Percentiles rank a stretch among this genome's conserved stretches.
Evolutionary conservation across 2,888 invertebrate species (phyloP).

Genomic region (Chrysotoxum bicinctum): DNA sequence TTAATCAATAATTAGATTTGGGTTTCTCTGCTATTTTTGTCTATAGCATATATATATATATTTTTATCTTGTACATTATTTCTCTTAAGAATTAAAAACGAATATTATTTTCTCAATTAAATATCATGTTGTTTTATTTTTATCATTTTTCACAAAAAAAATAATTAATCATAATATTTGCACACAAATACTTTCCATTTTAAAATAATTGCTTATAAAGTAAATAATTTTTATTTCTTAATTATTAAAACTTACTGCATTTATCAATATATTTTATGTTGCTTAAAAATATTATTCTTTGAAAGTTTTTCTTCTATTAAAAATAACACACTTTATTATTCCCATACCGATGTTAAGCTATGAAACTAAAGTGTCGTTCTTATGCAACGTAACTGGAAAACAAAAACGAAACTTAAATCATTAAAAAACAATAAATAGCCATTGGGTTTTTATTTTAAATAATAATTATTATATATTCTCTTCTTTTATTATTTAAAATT

Average conservation of each 20-base stretch:
- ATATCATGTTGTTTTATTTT: not conserved
- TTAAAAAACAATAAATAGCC: constrained; percentile 56
- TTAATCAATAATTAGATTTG: constrained; percentile 49
- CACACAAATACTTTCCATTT: constrained; percentile 27
- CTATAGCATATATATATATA: constrained; percentile 49
- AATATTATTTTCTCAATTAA: constrained; percentile 28
- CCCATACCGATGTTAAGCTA: constrained; percentile 27
- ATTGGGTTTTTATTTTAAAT: constrained; percentile 39
- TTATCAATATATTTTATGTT: constrained; percentile 14
- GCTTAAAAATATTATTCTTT: constrained; percentile 33
- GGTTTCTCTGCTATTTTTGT: constrained; percentile 1
- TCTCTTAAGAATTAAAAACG: constrained; percentile 67
- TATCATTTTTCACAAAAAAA: not conserved
- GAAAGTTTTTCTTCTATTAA: not conserved
- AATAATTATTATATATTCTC: constrained; percentile 29
- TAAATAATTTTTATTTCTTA: not conserved
- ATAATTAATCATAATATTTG: not conserved
- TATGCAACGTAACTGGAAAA: not conserved
- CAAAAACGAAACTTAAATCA: constrained; percentile 29
- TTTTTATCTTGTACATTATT: constrained; percentile 66
- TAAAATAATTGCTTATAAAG: constrained; percentile 46
- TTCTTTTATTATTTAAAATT: not conserved
- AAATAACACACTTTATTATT: constrained; percentile 41
- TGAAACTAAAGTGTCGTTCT: constrained; percentile 6
- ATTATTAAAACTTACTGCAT: constrained; percentile 50